Evolutionary conservation across 1,140 invertebrate genomes (phyloP), one percentile per base, ranked within the genome.

Genomic region (Oreohelix idahoensis): DNA sequence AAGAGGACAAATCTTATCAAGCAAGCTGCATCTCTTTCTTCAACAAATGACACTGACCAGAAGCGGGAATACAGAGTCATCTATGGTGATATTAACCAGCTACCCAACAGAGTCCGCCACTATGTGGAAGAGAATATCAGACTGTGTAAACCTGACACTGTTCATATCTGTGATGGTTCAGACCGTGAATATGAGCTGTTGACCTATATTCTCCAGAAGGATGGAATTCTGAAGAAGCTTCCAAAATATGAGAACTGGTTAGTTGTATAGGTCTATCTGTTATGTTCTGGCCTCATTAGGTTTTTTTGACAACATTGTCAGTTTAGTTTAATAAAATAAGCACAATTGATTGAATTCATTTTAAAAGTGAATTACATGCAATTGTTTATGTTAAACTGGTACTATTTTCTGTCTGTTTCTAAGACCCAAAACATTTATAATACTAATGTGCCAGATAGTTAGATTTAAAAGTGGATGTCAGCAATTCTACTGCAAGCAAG

Each of bases 181-280:
- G 96, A 97, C 15, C 91, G 93, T 0, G 98, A 99, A 91, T 96
- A 96, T 85, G 93, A 94, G 17, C 93, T 95, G 69, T 90, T 99
- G 76, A 42, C 90, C 1, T 89, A 92, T 75, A 83, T 89, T 51
- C 87, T 94, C 86, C 85, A 92, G 80, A 89, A 90, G 74, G 89
- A 93, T 86, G 96, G 96, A 45, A 96, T 96, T 32, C 95, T 99
- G 74, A 94, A 95, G 71, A 88, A 84, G 86, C 83, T 91, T 23
- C 95, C 96, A 5, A 99, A 99, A 94, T 98, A 98, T 92, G 94
- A 98, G 73, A 99, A 99, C 92, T 99, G 97, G 96, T 98, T 89
- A 94, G 94, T 93, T 71, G 15, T 35, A 17, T 32, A 35, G 5
- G 1, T 58, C 53, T 15, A 11, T 49, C 45, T 49, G 45, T 49